phyloP scores from a whole-genome alignment of 2,797 vertebrate species.

The Amniataba percoides region DNA sequence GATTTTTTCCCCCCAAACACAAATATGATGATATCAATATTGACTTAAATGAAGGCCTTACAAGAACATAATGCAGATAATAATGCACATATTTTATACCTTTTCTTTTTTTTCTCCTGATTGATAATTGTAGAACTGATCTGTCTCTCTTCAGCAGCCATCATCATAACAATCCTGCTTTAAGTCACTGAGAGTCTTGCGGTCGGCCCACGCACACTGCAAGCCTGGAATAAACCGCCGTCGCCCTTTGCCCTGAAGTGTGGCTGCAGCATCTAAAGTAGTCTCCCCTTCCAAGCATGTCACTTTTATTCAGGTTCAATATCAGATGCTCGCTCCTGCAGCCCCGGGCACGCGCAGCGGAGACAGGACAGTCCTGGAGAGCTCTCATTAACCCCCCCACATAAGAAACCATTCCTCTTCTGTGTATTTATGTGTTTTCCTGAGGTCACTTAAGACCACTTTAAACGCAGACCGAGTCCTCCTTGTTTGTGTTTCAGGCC shows the following conservation, averaged over 20 bases:
- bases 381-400: background rate
- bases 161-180: slow-evolving; percentile 10
- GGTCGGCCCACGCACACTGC: slow-evolving; percentile 39
- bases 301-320: slow-evolving; percentile 79
- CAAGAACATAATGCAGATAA: background rate
- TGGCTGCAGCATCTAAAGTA: slow-evolving; percentile 53
- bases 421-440: background rate
- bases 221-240: slow-evolving; percentile 56
- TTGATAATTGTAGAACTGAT: background rate
- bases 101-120: background rate
- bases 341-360: slow-evolving; percentile 57
- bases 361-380: background rate
- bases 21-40: slow-evolving; percentile 15
- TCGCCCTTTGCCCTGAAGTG: slow-evolving; percentile 52
- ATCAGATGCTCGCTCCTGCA: slow-evolving; percentile 57
- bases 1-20: background rate
- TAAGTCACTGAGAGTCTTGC: slow-evolving; percentile 27
- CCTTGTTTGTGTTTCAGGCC: too few species aligned
- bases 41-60: background rate
- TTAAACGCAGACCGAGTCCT: background rate
- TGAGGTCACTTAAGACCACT: background rate
- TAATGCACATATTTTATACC: background rate
- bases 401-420: background rate
- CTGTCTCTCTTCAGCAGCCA: background rate
- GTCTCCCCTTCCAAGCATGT: slow-evolving; percentile 72